A percentile compares a stretch with the other conserved stretches of the same genome.
These are phyloP conservation scores for Parambassis ranga DNA, from an alignment of 2,797 vertebrate genomes.

Conservation along the genomic window DNA sequence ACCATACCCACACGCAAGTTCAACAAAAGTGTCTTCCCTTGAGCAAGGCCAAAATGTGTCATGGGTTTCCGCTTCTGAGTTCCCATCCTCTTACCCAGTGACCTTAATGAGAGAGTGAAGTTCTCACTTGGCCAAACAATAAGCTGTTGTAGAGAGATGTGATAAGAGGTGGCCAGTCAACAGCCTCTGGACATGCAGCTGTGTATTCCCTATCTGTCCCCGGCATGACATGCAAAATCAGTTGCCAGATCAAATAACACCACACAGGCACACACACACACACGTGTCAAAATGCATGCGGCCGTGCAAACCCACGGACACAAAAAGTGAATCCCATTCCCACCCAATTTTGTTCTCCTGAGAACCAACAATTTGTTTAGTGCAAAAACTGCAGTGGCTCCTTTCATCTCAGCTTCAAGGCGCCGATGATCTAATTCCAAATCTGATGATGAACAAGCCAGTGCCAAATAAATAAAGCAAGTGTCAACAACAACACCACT, in stretches of 20 bases:
- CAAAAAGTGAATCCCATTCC: slow-evolving; percentile 46
- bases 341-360: slow-evolving; percentile 48
- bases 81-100: slow-evolving; percentile 70
- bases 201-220: slow-evolving; percentile 57
- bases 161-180: slow-evolving; percentile 65
- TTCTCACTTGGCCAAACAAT: slow-evolving; percentile 75
- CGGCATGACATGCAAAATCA: slow-evolving; percentile 54
- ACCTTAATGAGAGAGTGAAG: slow-evolving; percentile 71
- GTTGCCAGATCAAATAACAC: slow-evolving; percentile 62
- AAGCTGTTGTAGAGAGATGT: slow-evolving; percentile 65
- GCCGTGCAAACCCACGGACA: neutral
- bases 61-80: slow-evolving; percentile 66
- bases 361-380: slow-evolving; percentile 67
- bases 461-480: slow-evolving; percentile 59
- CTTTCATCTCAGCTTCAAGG: slow-evolving; percentile 70
- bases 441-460: slow-evolving; percentile 65
- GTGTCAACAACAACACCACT: slow-evolving; percentile 63
- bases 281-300: slow-evolving; percentile 51
- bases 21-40: slow-evolving; percentile 69
- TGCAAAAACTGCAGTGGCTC: slow-evolving; percentile 24
- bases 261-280: slow-evolving; percentile 37
- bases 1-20: slow-evolving; percentile 65
- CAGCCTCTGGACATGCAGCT: slow-evolving; percentile 78
- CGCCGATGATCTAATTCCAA: slow-evolving; percentile 62
- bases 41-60: slow-evolving; percentile 61